Base-by-base conservation (phyloP, 2,113 vertebrate genomes). In the Brevimyrus niger region DNA sequence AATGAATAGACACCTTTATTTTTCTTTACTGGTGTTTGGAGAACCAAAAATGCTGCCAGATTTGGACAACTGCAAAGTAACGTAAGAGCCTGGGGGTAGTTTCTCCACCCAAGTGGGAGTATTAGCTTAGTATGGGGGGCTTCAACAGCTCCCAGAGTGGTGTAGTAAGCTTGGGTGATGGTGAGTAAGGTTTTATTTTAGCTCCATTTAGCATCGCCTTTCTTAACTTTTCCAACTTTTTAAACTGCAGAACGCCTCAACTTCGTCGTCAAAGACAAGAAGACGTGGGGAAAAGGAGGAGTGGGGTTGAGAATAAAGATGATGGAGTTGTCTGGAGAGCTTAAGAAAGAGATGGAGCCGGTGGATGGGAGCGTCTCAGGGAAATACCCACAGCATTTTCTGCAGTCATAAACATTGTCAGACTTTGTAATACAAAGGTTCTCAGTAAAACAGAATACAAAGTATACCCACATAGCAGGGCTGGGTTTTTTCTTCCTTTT, bases 341-440 rank as follows among this genome's bases (percentile, higher is more conserved):
- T 50, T 42, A 35, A 89, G 85, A 51, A 88, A 76, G 69, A 90
- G 87, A 91, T 89, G 89, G 92, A 93, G 92, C 91, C 82, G 19
- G 82, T 93, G 92, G 91, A 92, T 90, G 88, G 90, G 89, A 93
- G 92, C 92, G 91, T 93, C 94, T 95, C 85, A 91, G 94, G 94
- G 93, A 89, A 94, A 95, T 58, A 94, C 91, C 92, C 90, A 89
- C 90, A 92, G 87, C 92, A 93, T 91, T 93, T 80, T 80, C 93
- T 95, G 90, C 94, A 94, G 93, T 94, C 94, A 87, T 91, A 94
- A 89, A 94, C 91, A 94, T 89, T 92, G 91, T 88, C 90, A 91
- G 94, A 94, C 92, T 94, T 95, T 94, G 90, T 92, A 90, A 92
- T 94, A 93, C 92, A 92, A 95, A 95, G 94, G 93, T 90, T 91